Conservation (phyloP, 2,113 vertebrate species). For the Stegostoma tigrinum region DNA sequence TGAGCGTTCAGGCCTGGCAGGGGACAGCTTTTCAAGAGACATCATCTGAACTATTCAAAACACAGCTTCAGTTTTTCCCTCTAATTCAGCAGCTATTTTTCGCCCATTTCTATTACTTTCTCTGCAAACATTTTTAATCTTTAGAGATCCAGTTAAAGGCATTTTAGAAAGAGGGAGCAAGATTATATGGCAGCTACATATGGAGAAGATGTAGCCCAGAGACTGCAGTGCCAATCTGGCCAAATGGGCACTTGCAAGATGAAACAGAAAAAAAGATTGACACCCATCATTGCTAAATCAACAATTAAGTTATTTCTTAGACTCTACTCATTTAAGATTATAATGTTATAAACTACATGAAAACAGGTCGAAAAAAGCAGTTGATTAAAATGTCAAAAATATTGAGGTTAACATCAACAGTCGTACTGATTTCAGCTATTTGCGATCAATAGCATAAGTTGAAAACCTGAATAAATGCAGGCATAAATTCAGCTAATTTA, state of each 20-base stretch:
- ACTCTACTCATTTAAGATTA: background rate
- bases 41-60: background rate
- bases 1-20: conserved; percentile 8
- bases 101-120: background rate
- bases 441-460: background rate
- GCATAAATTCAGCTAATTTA: background rate
- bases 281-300: background rate
- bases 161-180: background rate
- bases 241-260: background rate
- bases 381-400: background rate
- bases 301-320: background rate
- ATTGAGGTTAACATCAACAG: background rate
- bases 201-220: background rate
- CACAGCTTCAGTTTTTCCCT: background rate
- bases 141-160: background rate
- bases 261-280: background rate
- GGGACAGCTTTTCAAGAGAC: background rate
- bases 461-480: background rate
- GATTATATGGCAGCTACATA: background rate
- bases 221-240: background rate
- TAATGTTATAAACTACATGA: background rate
- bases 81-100: background rate
- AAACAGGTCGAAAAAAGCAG: background rate
- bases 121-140: background rate
- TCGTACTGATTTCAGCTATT: background rate